A percentile compares a stretch with the other conserved stretches of the same genome.
phyloP scores from a whole-genome alignment of 2,113 vertebrate species.

The Gallinago jamesoni region DNA sequence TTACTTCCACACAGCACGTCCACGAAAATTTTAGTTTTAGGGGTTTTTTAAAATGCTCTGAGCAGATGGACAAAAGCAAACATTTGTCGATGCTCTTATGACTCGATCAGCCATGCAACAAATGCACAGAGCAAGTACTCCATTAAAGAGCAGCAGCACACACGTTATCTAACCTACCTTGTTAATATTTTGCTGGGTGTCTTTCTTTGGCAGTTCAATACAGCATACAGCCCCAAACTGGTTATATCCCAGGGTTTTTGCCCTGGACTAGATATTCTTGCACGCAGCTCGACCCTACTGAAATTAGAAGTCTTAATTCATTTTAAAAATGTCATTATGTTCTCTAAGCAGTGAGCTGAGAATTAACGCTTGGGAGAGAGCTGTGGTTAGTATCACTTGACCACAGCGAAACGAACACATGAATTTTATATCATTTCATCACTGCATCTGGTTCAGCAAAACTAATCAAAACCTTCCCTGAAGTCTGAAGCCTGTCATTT shows the following conservation, averaged over 20 bases:
- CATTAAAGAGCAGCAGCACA: background rate
- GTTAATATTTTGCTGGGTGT: background rate
- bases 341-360: background rate
- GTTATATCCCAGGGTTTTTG: background rate
- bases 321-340: background rate
- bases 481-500: background rate
- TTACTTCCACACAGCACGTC: background rate
- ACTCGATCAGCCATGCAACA: background rate
- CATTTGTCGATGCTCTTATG: background rate
- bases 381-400: background rate
- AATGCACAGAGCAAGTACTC: background rate
- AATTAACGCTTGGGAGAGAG: background rate
- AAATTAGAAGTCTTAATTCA: background rate
- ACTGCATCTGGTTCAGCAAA: background rate
- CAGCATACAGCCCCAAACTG: fast-evolving
- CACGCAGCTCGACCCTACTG: background rate
- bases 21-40: background rate
- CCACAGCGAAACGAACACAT: background rate
- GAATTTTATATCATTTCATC: background rate
- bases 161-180: background rate
- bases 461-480: background rate
- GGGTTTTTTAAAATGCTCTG: background rate
- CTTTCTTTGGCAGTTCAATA: background rate
- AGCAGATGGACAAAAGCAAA: background rate
- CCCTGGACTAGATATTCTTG: background rate